Conservation (phyloP, 2,797 vertebrate species). For the Aplochiton taeniatus region DNA sequence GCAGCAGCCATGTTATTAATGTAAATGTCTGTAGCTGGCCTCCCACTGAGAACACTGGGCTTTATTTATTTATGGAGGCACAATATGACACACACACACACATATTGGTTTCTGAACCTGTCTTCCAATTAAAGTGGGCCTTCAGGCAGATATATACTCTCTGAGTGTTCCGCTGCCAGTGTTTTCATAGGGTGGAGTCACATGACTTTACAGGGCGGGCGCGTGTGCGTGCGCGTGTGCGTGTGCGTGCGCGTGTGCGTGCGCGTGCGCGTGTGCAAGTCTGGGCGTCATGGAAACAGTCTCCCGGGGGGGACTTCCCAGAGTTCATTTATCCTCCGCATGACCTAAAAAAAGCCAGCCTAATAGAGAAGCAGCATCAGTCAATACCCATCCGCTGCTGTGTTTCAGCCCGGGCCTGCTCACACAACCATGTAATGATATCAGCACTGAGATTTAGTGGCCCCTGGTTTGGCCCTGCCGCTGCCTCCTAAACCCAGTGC, state of each 20-base stretch:
- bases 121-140: conserved; percentile 11
- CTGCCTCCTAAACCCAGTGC: no score
- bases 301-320: conserved; percentile 9
- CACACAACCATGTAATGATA: background rate
- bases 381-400: background rate
- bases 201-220: background rate
- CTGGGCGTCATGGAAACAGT: conserved; percentile 16
- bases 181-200: background rate
- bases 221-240: conserved; percentile 1
- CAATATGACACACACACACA: background rate
- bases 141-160: background rate
- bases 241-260: background rate
- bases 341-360: conserved; percentile 4
- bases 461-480: no score
- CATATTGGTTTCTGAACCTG: conserved; percentile 8
- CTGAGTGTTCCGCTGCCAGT: background rate
- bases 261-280: no score
- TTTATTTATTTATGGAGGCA: background rate
- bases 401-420: background rate
- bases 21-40: conserved; percentile 7
- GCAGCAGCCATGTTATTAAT: background rate
- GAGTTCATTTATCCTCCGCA: conserved; percentile 1
- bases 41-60: conserved; percentile 8
- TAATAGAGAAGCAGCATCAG: background rate
- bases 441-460: background rate